These are phyloP conservation scores for Pammene aurita DNA, from an alignment of 2,888 invertebrate species.

Conservation along the genomic window DNA sequence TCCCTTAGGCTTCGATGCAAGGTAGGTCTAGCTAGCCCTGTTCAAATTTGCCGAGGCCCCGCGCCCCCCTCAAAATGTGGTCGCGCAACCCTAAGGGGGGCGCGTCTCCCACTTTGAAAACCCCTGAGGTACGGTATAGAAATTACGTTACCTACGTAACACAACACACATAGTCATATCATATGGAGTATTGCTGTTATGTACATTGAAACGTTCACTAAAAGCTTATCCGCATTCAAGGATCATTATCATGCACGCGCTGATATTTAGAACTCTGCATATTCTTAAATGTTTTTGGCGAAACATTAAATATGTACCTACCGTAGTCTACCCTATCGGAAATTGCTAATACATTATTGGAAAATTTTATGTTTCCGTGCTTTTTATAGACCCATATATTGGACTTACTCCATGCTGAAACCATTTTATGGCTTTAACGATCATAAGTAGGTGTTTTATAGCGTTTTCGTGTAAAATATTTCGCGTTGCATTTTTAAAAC, in stretches of 20 bases:
- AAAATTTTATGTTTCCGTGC: constrained; percentile 70
- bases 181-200: too few relatives aligned
- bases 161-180: too few relatives aligned
- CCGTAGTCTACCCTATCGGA: constrained; percentile 61
- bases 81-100: too few relatives aligned
- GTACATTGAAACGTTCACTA: too few relatives aligned
- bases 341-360: constrained; percentile 71
- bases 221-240: constrained; percentile 2
- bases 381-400: constrained; percentile 76
- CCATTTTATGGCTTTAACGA: constrained; percentile 71
- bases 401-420: constrained; percentile 68
- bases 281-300: constrained; percentile 39
- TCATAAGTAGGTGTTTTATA: constrained; percentile 74
- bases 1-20: too few relatives aligned
- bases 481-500: constrained; percentile 43
- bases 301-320: constrained; percentile 49
- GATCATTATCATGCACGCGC: constrained; percentile 19
- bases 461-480: constrained; percentile 46
- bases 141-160: too few relatives aligned
- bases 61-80: too few relatives aligned
- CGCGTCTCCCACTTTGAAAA: too few relatives aligned
- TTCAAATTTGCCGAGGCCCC: too few relatives aligned
- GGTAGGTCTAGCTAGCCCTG: too few relatives aligned
- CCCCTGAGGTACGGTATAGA: too few relatives aligned
- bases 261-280: constrained; percentile 35